A percentile compares a stretch with the other conserved stretches of the same genome.
Evolutionary conservation across 2,888 invertebrate genomes (phyloP).

Genomic region (Agrotis segetum): DNA sequence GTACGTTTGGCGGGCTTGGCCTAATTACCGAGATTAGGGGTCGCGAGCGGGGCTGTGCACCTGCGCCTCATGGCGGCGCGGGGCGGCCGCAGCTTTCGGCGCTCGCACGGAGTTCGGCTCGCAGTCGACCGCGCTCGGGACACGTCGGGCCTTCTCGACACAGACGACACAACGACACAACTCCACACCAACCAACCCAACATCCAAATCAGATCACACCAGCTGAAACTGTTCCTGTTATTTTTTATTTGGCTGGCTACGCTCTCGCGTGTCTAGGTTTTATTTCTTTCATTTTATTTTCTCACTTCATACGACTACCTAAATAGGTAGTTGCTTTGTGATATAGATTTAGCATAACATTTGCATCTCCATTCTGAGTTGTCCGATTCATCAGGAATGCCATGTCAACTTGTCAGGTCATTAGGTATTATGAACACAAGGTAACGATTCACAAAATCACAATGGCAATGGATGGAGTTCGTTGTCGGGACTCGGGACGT

Average conservation of each 20-base stretch:
- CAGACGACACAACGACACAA: slow-evolving; percentile 5
- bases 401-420: slow-evolving; percentile 3
- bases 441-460: slow-evolving; percentile 21
- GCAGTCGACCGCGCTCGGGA: slow-evolving; percentile 19
- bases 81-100: slow-evolving; percentile 19
- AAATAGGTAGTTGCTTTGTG: not conserved
- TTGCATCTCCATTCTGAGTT: not conserved
- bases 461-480: slow-evolving; percentile 12
- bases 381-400: slow-evolving; percentile 10
- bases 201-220: not conserved
- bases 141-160: slow-evolving; percentile 12
- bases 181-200: not conserved
- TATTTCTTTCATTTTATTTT: not conserved
- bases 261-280: too few species aligned
- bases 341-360: not conserved
- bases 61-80: slow-evolving; percentile 37
- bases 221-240: not conserved
- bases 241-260: too few species aligned
- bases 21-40: slow-evolving; percentile 30
- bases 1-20: slow-evolving; percentile 19
- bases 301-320: too few species aligned
- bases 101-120: slow-evolving; percentile 14
- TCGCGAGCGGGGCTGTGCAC: slow-evolving; percentile 35
- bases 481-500: slow-evolving; percentile 1
- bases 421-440: slow-evolving; percentile 1